Evolutionary conservation across 2,797 vertebrate species (phyloP), one percentile per base, ranked within the genome.

Genomic region (Okamejei kenojei): DNA sequence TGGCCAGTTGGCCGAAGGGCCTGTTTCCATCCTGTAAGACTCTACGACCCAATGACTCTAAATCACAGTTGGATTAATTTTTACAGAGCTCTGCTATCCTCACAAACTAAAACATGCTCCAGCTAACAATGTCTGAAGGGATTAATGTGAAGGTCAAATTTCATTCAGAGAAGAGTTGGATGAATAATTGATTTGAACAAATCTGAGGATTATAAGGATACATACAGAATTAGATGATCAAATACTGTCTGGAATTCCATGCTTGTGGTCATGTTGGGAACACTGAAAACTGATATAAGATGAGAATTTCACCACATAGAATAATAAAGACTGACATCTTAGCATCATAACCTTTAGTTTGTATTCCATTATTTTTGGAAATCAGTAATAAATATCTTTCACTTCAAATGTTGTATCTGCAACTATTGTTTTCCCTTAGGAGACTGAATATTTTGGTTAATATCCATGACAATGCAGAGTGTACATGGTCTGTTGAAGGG

Each of bases 311-410:
- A 88, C 8, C n/a, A 21, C 61, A 88, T 68, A 35, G 17, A 92
- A 92, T 92, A 92, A 92, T 58, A 19, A 7, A 76, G 90, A 92
- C 1, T 76, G 68, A 74, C 45, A 91, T 91, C 54, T 91, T 74
- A 73, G n/a, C 65, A 54, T 91, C 45, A 71, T 74, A 54, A 8
- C 90, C 71, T 38, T 71, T 54, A 63, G 68, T 68, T 91, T 91
- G 26, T 35, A 54, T 73, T 73, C 71, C 38, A 76, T 92, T 92
- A 54, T 76, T 76, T 73, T 92, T 92, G 90, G 68, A 76, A 74
- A 45, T 45, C 45, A 54, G 71, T 35, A 76, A 92, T 26, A 76
- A 29, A 92, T 92, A 54, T 73, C 90, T 73, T 4, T 45, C 13
- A 17, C 21, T 32, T 68, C 65, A 63, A 88, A 88, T 88, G n/a